Base-by-base conservation (phyloP, 1,140 invertebrate species). In the Drosophila virilis region DNA sequence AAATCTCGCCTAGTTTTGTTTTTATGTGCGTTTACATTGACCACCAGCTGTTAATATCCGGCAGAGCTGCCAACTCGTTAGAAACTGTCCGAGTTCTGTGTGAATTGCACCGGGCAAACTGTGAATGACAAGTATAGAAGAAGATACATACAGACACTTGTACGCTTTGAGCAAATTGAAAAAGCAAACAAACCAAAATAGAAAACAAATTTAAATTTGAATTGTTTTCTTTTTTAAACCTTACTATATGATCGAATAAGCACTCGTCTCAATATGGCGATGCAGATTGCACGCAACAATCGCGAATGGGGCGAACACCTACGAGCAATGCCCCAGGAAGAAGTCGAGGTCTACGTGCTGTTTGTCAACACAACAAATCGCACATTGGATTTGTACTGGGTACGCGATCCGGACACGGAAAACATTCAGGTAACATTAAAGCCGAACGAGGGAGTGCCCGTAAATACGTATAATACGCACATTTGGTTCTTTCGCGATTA, bases 381-480 rank as follows among this genome's bases (percentile, higher is more conserved):
- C 1, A 92, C 90, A 4, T 93, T 97, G 0, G 94, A 95, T 65
- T 90, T 97, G 0, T 94, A 95, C 77, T 97, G 97, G 97, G 93
- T 96, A 40, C 95, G 97, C 91, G 97, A 95, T 88, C 90, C 93
- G 46, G 96, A 96, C 0, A 82, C 88, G 22, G 92, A 93, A 28
- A 92, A 94, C 12, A 92, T 92, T 38, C 96, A 95, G 77, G 92
- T 93, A 42, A 93, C 92, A 1, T 80, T 96, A 6, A 76, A 90
- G 12, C 92, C 93, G 12, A 91, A 84, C 4, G 81, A 94, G 10
- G 93, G 91, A 78, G 83, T 94, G 9, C 94, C 95, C 73, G 93
- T 96, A 3, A 95, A 96, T 77, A 96, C 96, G 0, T 97, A 93
- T 91, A 95, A 94, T 15, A 94, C 94, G 2, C 96, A 97, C 93